Base-by-base conservation (phyloP, 2,888 invertebrate genomes). In the Troilus luridus region DNA sequence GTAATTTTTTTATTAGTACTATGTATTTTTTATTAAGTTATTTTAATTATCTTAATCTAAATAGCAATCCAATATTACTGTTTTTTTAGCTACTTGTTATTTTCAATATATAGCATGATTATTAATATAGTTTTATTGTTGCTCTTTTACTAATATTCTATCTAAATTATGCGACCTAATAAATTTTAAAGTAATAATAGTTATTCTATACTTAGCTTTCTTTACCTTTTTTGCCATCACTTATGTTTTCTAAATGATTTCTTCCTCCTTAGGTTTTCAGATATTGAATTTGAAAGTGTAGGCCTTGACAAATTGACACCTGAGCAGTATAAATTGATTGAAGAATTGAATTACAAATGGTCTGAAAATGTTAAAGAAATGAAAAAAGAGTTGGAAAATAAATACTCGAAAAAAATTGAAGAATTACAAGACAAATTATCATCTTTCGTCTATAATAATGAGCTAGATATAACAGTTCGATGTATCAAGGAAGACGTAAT, bases 381-480 rank as follows among this genome's bases (percentile, higher is more conserved):
- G 56, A 90, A 85, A 88, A 88, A 58, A 3, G 72, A 90, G 41
- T 89, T 92, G 27, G 92, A 92, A 89, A 88, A 89, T 19, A 91
- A 92, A 89, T 92, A 91, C 85, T 64, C 91, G 2, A 90, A 72
- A 88, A 92, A 92, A 89, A 90, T 92, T 56, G 88, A 91, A 60
- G 88, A 92, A n/a, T n/a, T 91, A 21, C 88, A 91, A 59, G 60
- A 91, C 19, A 56, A 59, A 19, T 72, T 85, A 54, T 88, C 81
- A 60, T 27, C 81, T 85, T 90, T 85, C 41, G 72, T 88, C 21
- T 90, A 88, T 24, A 90, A 90, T 17, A 91, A 90, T 81, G 91
- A 92, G 62, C 67, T 92, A 56, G 92, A 92, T 21, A 58, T 92
- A 19, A 88, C 89, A 58, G 92, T 91, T 88, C 56, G 89, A n/a